phyloP scores from a whole-genome alignment of 2,888 invertebrate species.

The Sesia bembeciformis region DNA sequence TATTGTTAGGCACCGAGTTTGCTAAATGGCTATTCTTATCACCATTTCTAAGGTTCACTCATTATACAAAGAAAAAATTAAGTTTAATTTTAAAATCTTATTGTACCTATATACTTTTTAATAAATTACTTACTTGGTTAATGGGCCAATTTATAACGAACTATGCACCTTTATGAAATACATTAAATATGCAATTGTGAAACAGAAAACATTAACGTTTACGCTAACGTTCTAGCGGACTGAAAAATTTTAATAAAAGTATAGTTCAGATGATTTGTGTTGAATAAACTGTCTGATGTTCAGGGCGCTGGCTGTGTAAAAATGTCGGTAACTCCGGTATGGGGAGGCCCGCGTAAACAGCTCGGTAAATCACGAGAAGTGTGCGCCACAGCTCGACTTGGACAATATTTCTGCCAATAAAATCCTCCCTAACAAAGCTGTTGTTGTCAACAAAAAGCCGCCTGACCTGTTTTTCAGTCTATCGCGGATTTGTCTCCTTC shows the following conservation, averaged over 20 bases:
- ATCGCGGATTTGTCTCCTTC: conserved; percentile 40
- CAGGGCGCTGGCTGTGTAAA: conserved; percentile 52
- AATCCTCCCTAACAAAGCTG: conserved; percentile 66
- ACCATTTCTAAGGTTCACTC: neutral
- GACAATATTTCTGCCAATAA: conserved; percentile 72
- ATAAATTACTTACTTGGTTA: no score
- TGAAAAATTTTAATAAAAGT: conserved; percentile 40
- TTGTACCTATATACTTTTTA: no score
- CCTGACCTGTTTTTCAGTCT: conserved; percentile 57
- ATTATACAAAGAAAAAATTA: no score
- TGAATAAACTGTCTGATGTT: conserved; percentile 50
- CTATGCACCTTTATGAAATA: no score
- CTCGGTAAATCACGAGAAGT: conserved; percentile 65
- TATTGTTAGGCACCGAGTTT: conserved; percentile 17
- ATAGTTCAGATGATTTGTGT: conserved; percentile 51
- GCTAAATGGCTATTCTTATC: neutral
- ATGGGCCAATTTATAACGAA: no score
- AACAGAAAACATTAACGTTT: conserved; percentile 4
- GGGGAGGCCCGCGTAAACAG: conserved; percentile 63
- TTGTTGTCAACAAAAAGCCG: conserved; percentile 65
- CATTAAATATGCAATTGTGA: no score
- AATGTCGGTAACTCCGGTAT: conserved; percentile 48
- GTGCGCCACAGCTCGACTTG: conserved; percentile 57
- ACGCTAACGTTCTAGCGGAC: conserved; percentile 2
- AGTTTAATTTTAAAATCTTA: no score